Conservation (phyloP, 2,888 invertebrate genomes). For the Leucophenga maculata region DNA sequence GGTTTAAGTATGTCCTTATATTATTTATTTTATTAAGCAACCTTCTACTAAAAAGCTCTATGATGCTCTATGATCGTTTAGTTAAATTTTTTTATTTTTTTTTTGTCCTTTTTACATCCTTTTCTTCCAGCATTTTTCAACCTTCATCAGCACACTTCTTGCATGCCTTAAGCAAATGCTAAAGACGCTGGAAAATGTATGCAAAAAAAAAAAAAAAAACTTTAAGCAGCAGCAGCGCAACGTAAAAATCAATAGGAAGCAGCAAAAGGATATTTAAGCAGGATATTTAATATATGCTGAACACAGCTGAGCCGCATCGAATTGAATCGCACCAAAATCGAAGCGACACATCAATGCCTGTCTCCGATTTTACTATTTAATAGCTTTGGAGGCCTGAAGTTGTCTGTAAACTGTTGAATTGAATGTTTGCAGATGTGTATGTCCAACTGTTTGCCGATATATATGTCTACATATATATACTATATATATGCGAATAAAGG, state of each 20-base stretch:
- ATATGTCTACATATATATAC: no score
- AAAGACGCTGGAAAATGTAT: neutral
- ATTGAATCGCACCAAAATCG: no score
- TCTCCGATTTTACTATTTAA: neutral
- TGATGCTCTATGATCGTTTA: no score
- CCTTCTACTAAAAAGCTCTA: no score
- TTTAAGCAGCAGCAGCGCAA: neutral
- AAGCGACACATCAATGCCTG: neutral
- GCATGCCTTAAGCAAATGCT: no score
- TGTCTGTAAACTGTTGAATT: neutral
- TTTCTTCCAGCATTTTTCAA: no score
- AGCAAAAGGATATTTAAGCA: constrained; percentile 57
- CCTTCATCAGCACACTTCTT: no score
- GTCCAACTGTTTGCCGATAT: neutral
- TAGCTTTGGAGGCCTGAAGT: neutral
- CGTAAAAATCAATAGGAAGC: constrained; percentile 54
- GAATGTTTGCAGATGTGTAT: neutral
- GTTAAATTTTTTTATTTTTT: no score
- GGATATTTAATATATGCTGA: constrained; percentile 57
- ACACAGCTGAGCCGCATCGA: neutral
- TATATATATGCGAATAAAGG: neutral
- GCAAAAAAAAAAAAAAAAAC: neutral
- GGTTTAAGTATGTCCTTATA: no score
- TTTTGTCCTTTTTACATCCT: no score
- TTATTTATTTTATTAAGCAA: no score